Conservation (phyloP, 2,113 vertebrate genomes). For the Colinus virginianus region DNA sequence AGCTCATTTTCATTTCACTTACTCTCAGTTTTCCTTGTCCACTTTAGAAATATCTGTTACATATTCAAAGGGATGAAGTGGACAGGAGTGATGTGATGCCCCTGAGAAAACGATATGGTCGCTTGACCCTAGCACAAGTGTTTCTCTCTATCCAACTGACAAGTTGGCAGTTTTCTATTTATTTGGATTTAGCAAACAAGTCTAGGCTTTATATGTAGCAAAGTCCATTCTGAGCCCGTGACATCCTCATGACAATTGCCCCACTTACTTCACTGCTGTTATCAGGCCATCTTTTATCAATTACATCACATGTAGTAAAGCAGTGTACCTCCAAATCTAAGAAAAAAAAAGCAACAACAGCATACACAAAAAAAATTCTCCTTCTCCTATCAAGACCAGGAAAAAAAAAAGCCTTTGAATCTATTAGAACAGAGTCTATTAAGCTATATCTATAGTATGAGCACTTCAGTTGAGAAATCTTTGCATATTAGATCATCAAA, state of each 20-base stretch:
- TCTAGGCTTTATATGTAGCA: background rate
- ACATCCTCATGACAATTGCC: background rate
- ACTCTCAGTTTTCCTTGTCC: background rate
- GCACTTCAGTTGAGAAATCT: background rate
- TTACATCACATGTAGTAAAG: background rate
- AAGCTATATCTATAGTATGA: background rate
- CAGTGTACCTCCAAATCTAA: no score
- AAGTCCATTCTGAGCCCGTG: background rate
- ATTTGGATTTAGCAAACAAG: background rate
- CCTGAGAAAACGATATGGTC: background rate
- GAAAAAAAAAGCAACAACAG: background rate
- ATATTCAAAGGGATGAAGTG: background rate
- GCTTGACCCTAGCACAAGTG: background rate
- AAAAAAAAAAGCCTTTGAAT: background rate
- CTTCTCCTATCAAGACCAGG: background rate
- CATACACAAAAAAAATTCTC: background rate
- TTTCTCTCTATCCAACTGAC: background rate
- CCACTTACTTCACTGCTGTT: background rate
- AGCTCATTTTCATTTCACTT: background rate
- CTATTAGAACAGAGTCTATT: background rate
- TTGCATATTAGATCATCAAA: background rate
- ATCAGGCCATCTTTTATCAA: background rate
- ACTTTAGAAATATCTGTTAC: background rate
- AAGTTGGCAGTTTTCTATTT: background rate
- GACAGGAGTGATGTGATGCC: accelerated